Base-by-base conservation (phyloP, 2,113 vertebrate species). In the Jaculus jaculus region DNA sequence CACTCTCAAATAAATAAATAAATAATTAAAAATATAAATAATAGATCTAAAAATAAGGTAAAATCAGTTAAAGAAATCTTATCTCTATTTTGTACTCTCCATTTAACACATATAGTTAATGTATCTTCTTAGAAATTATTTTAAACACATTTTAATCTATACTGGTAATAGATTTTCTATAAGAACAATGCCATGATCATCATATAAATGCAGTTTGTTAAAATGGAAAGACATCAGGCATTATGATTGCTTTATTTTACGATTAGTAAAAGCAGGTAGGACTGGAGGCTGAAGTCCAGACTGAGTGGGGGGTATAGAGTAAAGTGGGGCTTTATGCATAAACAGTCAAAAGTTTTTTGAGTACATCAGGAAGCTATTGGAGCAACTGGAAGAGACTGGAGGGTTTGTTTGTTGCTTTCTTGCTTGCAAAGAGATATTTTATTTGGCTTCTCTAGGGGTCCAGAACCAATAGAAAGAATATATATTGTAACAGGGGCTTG, bases 21-120 rank as follows among this genome's bases (percentile, higher is more conserved):
- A n/a, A n/a, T n/a, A n/a, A n/a, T n/a, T n/a, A n/a, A n/a, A n/a
- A n/a, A n/a, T n/a, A 34, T 30, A 84, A 78, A 21, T 42, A 85
- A 79, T 68, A 94, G 51, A 90, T 87, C 30, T 72, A 63, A 87
- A 92, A 86, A 69, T 93, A 83, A 83, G 63, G 13, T 77, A 18
- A 21, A 54, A 34, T 68, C 60, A 65, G 37, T 73, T 91, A 54
- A 23, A 90, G 39, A n/a, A 78, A 23, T 63, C 86, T 2, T 89
- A 7, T 68, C 15, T 47, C 30, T 84, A 28, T 66, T 72, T 82
- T 58, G 16, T 42, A 17, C 73, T 9, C 84, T 42, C 80, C 24
- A 51, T 71, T 82, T 75, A 37, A 30, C 34, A 7, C 75, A 47
- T 63, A 5, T n/a, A 75, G 87, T 42, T 81, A 68, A 20, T 84